A percentile compares a stretch with the other conserved stretches of the same genome.
These are phyloP conservation scores for Macrotis lagotis DNA, from an alignment of 2,113 vertebrate genomes.

Conservation along the genomic window DNA sequence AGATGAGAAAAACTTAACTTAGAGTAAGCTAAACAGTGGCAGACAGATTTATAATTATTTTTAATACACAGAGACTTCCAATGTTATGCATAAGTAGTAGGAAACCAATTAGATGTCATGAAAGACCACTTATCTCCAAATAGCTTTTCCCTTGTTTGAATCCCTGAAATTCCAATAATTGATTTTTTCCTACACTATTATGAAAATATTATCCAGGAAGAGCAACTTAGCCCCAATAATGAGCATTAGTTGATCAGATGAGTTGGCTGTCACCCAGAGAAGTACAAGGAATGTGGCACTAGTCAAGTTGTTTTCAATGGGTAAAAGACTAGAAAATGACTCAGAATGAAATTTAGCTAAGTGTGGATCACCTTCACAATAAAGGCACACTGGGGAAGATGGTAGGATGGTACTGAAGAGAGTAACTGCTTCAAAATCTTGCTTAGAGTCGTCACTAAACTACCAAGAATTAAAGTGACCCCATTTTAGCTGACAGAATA, in stretches of 20 bases:
- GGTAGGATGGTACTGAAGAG: neutral
- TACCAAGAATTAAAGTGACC: neutral
- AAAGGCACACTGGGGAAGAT: neutral
- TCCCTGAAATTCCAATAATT: conserved; percentile 47
- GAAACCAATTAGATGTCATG: conserved; percentile 45
- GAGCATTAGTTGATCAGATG: neutral
- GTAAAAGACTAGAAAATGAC: neutral
- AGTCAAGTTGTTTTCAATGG: neutral
- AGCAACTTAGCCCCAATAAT: neutral
- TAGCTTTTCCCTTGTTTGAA: neutral
- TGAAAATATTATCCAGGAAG: neutral
- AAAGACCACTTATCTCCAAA: conserved; percentile 12
- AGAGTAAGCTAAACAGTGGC: conserved; percentile 57
- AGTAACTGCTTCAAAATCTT: neutral
- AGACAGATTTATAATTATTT: conserved; percentile 64
- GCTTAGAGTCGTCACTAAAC: neutral
- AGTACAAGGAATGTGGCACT: neutral
- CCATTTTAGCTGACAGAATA: neutral
- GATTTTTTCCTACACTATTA: neutral
- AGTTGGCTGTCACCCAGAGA: neutral
- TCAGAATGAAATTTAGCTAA: neutral
- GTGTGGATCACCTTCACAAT: neutral
- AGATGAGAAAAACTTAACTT: conserved; percentile 59
- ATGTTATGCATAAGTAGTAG: neutral
- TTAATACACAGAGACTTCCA: conserved; percentile 33